These are phyloP conservation scores for Brachypodius melanocephalos DNA, from an alignment of 2,113 vertebrate species.

Conservation along the genomic window DNA sequence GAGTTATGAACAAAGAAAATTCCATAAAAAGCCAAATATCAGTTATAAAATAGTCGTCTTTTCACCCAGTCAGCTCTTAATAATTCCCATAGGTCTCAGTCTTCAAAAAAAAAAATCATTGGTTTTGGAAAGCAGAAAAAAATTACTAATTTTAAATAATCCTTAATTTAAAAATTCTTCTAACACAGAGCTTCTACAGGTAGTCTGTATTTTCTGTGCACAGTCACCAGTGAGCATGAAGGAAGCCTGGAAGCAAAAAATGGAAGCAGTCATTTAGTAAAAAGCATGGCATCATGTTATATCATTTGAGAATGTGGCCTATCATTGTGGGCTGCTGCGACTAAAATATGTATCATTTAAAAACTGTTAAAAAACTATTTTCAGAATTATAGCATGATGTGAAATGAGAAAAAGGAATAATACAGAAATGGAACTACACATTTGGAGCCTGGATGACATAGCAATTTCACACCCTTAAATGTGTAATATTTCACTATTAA, in stretches of 20 bases:
- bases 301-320: constrained; percentile 72
- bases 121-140: neutral
- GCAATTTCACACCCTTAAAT: neutral
- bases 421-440: neutral
- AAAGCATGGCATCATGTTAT: constrained; percentile 72
- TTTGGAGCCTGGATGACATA: neutral
- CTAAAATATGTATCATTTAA: constrained; percentile 65
- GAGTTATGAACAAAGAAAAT: neutral
- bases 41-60: neutral
- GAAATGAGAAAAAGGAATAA: constrained; percentile 14
- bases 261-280: constrained; percentile 70
- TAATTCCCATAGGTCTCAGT: neutral
- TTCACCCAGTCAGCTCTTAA: neutral
- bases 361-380: constrained; percentile 68
- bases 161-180: neutral
- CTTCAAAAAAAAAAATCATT: neutral
- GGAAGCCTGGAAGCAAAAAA: constrained; percentile 60
- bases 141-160: neutral
- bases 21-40: neutral
- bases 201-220: constrained; percentile 43
- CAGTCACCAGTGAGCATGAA: constrained; percentile 32
- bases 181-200: constrained; percentile 33
- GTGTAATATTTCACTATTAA: neutral
- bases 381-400: constrained; percentile 16
- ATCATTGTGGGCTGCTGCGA: constrained; percentile 60